These are phyloP conservation scores for Sarcophaga caerulescens DNA, from an alignment of 2,888 invertebrate genomes.

Conservation along the genomic window DNA sequence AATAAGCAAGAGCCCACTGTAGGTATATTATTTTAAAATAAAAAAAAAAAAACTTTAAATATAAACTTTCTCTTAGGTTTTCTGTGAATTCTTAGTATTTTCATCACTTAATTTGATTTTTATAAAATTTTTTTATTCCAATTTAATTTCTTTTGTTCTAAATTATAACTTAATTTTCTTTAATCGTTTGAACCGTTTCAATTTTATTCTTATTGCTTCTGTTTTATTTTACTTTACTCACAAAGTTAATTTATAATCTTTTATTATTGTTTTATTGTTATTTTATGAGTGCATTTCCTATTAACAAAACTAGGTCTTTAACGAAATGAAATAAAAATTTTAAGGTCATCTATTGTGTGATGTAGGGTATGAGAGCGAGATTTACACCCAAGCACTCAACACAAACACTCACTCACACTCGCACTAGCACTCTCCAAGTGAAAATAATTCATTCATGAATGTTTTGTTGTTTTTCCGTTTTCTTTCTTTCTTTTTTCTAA, in stretches of 20 bases:
- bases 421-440: background rate
- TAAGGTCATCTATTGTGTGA: background rate
- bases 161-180: no score
- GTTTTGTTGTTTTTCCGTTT: slow-evolving; percentile 1
- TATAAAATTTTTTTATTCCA: no score
- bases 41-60: no score
- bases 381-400: background rate
- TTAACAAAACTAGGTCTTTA: background rate
- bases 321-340: background rate
- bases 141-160: no score
- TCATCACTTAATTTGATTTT: no score
- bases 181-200: no score
- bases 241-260: background rate
- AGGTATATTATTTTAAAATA: no score
- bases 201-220: no score
- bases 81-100: no score
- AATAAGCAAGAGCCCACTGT: no score
- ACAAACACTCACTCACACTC: background rate
- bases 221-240: no score
- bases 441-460: slow-evolving; percentile 49
- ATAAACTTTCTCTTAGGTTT: no score
- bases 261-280: slow-evolving; percentile 1
- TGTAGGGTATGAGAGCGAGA: slow-evolving; percentile 20
- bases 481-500: background rate
- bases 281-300: background rate